phyloP scores from a whole-genome alignment of 2,888 invertebrate genomes.

The Epsilonema sp. region DNA sequence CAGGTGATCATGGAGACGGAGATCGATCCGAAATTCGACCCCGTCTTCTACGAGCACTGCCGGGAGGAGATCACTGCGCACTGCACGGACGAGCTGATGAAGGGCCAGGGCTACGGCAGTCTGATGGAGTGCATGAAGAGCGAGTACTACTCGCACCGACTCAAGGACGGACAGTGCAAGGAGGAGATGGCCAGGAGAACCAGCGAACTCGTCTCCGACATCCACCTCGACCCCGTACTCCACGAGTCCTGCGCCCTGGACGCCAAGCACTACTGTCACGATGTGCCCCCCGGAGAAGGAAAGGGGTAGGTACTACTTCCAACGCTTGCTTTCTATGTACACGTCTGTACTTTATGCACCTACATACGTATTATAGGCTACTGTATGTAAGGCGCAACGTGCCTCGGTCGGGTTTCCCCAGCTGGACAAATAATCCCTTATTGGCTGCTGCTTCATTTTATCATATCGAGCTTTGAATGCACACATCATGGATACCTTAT shows the following conservation, averaged over 20 bases:
- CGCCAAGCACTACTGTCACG: constrained; percentile 33
- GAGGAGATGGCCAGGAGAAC: constrained; percentile 68
- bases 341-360: too few relatives aligned
- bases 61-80: constrained; percentile 34
- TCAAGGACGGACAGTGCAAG: background rate
- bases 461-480: too few relatives aligned
- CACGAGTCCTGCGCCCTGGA: constrained; percentile 71
- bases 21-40: constrained; percentile 71
- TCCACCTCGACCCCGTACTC: constrained; percentile 76
- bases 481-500: too few relatives aligned
- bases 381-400: too few relatives aligned
- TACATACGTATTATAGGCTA: too few relatives aligned
- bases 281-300: constrained; percentile 63
- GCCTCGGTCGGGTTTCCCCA: too few relatives aligned
- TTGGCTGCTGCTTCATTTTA: too few relatives aligned
- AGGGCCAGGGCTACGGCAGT: constrained; percentile 40
- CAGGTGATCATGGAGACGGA: constrained; percentile 37
- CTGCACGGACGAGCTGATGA: constrained; percentile 24
- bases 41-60: constrained; percentile 60
- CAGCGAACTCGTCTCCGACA: constrained; percentile 64
- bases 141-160: constrained; percentile 28
- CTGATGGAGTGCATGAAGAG: constrained; percentile 74
- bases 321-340: too few relatives aligned
- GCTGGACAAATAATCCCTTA: too few relatives aligned
- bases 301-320: too few relatives aligned